Base-by-base conservation (phyloP, 2,888 invertebrate genomes). In the Nectonema munidae region DNA sequence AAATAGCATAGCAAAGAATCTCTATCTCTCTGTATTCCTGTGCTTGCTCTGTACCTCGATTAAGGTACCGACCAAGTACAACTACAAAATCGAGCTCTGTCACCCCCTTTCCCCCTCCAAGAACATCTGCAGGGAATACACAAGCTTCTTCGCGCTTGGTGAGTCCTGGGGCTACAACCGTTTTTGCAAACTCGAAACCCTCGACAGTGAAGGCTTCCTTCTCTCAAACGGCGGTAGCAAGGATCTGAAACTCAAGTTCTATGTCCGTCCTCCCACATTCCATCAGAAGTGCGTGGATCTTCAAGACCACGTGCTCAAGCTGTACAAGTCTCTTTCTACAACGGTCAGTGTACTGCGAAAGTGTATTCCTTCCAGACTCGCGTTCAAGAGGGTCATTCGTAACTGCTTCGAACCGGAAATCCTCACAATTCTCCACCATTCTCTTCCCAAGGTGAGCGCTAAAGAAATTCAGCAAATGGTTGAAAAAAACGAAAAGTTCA, bases 161-260 rank as follows among this genome's bases (percentile, higher is more conserved):
- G 79, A 81, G 61, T 81, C 79, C 51, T 81, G 79, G 79, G 79
- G 79, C 1, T 81, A 79, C 57, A 81, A 81, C 53, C 62, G 79
- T 38, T 81, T 81, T 59, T 79, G 77, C 57, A 61, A 77, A 28
- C 63, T 81, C 38, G 79, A 79, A 57, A 61, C 77, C 42, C 62
- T 81, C 39, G 74, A 73, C 29, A 71, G 70, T 46, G 79, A 79
- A 58, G 79, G 79, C 1, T 81, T 77, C 53, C 62, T 77, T 42
- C 72, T 75, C 52, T 67, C 69, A 2, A 68, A 71, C 41, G 64
- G 67, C n/a, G 25, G n/a, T n/a, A n/a, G 25, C 16, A 77, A 79
- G 51, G 72, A 73, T 2, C 63, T 81, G 17, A 69, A 75, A 44
- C 58, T 79, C 33, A 69, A 71, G 50, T 76, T 76, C 57, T 73